These are phyloP conservation scores for Tinea trinotella DNA, from an alignment of 2,888 invertebrate genomes.

Conservation along the genomic window DNA sequence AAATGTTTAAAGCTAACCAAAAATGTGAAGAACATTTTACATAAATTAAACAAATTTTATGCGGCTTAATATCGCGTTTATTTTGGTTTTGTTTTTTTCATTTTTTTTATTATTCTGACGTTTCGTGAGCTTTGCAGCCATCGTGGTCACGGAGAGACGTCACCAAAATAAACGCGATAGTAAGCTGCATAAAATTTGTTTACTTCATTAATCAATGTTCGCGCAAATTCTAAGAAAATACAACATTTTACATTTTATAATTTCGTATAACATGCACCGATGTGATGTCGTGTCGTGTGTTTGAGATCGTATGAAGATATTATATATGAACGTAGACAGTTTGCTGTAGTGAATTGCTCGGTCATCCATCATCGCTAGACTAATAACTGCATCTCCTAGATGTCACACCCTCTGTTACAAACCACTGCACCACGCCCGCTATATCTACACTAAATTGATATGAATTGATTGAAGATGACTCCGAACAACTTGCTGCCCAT, in stretches of 20 bases:
- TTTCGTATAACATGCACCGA: not conserved
- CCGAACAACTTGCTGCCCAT: not conserved
- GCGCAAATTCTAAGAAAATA: no score
- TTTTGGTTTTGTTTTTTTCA: no score
- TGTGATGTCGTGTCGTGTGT: no score
- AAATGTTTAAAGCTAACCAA: no score
- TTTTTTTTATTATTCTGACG: no score
- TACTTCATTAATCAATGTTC: no score
- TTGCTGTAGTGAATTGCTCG: constrained; percentile 1
- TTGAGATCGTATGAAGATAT: not conserved
- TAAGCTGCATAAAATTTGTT: no score
- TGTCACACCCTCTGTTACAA: constrained; percentile 15
- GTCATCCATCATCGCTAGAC: constrained; percentile 11
- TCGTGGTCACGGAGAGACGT: no score
- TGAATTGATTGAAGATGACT: constrained; percentile 5
- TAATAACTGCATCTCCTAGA: constrained; percentile 14
- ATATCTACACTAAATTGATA: constrained; percentile 9
- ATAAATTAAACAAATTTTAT: not conserved
- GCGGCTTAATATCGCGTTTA: no score
- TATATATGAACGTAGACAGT: not conserved
- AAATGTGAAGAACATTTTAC: no score
- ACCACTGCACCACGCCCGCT: not conserved
- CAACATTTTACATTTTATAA: not conserved
- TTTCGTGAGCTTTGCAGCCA: no score
- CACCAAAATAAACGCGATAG: no score